Percentiles rank a stretch among this genome's conserved stretches.
These are phyloP conservation scores for Selenia dentaria DNA, from an alignment of 2,888 invertebrate genomes.

Conservation along the genomic window DNA sequence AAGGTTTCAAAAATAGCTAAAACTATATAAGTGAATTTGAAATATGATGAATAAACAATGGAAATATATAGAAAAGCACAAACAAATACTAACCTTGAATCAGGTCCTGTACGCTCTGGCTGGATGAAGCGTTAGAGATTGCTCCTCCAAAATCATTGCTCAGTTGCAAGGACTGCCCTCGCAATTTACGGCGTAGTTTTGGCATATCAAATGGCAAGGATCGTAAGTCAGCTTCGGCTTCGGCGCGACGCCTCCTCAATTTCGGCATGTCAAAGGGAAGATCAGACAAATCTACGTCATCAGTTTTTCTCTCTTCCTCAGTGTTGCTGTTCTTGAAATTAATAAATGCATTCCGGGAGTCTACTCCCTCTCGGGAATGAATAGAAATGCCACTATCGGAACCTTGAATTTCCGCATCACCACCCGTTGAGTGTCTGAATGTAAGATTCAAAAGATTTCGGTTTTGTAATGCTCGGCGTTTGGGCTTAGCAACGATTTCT, in stretches of 20 bases:
- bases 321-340: constrained; percentile 86
- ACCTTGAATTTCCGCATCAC: constrained; percentile 91
- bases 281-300: constrained; percentile 89
- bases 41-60: no score
- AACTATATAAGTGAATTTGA: no score
- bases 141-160: constrained; percentile 87
- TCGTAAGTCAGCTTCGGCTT: constrained; percentile 91
- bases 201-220: constrained; percentile 97
- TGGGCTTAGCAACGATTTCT: constrained; percentile 83
- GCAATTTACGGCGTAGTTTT: constrained; percentile 90
- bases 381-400: constrained; percentile 95
- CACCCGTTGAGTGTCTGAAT: constrained; percentile 86
- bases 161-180: constrained; percentile 86
- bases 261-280: constrained; percentile 97
- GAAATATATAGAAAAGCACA: no score
- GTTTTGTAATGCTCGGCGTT: constrained; percentile 89
- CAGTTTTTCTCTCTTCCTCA: constrained; percentile 75
- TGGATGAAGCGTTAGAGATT: constrained; percentile 92
- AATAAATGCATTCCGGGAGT: constrained; percentile 86
- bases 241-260: constrained; percentile 88
- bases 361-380: constrained; percentile 92
- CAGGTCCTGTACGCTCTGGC: constrained; percentile 91
- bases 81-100: constrained; percentile 85
- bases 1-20: no score
- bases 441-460: constrained; percentile 89